phyloP scores from a whole-genome alignment of 2,113 vertebrate genomes.

The Falcunculus frontatus region DNA sequence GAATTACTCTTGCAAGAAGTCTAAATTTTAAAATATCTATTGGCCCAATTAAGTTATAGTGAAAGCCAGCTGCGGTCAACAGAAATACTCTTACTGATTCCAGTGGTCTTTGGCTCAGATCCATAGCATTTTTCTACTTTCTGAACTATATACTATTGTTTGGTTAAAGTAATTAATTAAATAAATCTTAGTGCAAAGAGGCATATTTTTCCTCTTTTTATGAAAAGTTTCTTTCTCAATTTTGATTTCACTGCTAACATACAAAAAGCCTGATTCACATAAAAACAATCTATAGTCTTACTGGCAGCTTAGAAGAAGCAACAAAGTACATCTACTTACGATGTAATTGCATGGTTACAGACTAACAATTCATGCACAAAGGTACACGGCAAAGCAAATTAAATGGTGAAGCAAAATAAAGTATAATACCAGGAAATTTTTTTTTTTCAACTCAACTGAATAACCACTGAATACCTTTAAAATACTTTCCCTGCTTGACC shows the following conservation, averaged over 20 bases:
- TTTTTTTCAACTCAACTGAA: background rate
- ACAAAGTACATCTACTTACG: background rate
- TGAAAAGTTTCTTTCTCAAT: background rate
- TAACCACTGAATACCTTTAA: background rate
- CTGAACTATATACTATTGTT: background rate
- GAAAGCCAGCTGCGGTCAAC: background rate
- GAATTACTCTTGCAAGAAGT: background rate
- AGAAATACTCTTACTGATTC: background rate
- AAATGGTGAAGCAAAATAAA: background rate
- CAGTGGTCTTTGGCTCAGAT: background rate
- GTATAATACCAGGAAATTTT: background rate
- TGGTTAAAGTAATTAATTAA: background rate
- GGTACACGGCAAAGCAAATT: background rate
- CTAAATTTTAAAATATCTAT: background rate
- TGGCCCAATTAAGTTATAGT: background rate
- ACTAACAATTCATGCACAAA: background rate
- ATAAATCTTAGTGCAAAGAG: background rate
- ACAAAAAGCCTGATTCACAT: accelerated
- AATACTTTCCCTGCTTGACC: background rate
- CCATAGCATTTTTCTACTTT: background rate
- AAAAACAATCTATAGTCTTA: background rate
- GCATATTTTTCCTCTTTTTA: background rate
- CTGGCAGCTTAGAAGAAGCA: background rate
- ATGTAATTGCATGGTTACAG: background rate
- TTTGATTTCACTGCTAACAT: background rate